Conservation (phyloP, 2,888 invertebrate species). For the Idaea aversata region DNA sequence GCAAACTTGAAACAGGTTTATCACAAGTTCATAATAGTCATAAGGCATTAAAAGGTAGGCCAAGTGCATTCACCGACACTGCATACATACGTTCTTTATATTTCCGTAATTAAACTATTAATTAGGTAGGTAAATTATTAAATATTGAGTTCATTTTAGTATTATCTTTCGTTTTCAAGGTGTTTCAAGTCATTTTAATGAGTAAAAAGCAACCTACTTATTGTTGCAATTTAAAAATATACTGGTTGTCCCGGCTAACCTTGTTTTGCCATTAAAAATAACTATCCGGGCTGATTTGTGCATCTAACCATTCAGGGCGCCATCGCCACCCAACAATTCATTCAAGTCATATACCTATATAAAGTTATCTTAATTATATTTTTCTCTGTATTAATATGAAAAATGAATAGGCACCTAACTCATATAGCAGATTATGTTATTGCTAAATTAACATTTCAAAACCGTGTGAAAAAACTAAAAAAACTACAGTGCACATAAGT, state of each 20-base stretch:
- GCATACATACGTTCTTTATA: neutral
- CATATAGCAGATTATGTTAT: neutral
- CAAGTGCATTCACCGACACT: constrained; percentile 6
- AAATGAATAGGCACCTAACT: neutral
- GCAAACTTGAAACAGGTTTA: constrained; percentile 29
- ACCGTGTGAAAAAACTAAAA: neutral
- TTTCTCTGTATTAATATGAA: no score
- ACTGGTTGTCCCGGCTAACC: no score
- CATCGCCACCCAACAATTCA: no score
- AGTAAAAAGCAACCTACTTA: no score
- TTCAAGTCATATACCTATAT: no score
- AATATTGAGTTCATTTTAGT: neutral
- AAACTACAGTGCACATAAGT: neutral
- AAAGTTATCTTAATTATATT: no score
- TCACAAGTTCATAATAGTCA: constrained; percentile 3
- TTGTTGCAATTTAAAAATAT: no score
- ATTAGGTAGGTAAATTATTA: neutral
- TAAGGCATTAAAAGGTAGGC: neutral
- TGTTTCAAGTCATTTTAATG: neutral
- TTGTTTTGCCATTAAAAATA: no score
- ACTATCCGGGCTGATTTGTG: no score
- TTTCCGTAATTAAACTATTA: neutral
- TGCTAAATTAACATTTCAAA: neutral
- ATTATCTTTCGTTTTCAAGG: neutral
- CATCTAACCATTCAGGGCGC: no score